Conservation (phyloP, 2,113 vertebrate genomes). For the Lanius ludovicianus region DNA sequence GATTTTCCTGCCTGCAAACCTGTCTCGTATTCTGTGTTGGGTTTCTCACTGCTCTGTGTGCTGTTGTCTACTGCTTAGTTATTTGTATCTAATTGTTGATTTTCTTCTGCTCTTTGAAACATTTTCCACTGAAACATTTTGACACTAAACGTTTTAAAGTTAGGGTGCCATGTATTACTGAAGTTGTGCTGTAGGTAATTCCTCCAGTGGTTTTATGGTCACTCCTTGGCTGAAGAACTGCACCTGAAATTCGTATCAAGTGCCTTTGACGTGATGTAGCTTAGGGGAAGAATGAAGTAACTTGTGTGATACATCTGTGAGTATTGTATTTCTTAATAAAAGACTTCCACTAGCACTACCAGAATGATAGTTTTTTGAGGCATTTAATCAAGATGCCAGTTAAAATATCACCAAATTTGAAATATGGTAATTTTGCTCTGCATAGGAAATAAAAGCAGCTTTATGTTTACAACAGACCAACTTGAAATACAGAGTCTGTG, state of each 20-base stretch:
- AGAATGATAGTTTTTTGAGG: neutral
- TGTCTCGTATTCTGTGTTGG: neutral
- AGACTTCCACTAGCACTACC: neutral
- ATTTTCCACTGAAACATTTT: neutral
- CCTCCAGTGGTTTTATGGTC: neutral
- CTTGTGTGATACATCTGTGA: neutral
- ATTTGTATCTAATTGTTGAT: neutral
- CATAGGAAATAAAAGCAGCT: neutral
- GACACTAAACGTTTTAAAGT: neutral
- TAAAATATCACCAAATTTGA: neutral
- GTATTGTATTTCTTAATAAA: neutral
- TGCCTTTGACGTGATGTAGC: neutral
- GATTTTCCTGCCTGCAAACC: neutral
- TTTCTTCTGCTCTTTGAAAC: neutral
- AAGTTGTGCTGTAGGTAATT: neutral
- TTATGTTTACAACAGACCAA: neutral
- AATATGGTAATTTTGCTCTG: neutral
- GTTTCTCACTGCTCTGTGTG: neutral
- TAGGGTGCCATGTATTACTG: neutral
- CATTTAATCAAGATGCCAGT: neutral
- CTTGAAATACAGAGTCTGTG: neutral
- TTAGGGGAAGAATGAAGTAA: neutral
- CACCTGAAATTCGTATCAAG: neutral
- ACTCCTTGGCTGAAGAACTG: neutral
- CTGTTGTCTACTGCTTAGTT: neutral